Evolutionary conservation across 2,113 vertebrate species (phyloP), one percentile per base, ranked within the genome.

Genomic region (Pardalotus punctatus): DNA sequence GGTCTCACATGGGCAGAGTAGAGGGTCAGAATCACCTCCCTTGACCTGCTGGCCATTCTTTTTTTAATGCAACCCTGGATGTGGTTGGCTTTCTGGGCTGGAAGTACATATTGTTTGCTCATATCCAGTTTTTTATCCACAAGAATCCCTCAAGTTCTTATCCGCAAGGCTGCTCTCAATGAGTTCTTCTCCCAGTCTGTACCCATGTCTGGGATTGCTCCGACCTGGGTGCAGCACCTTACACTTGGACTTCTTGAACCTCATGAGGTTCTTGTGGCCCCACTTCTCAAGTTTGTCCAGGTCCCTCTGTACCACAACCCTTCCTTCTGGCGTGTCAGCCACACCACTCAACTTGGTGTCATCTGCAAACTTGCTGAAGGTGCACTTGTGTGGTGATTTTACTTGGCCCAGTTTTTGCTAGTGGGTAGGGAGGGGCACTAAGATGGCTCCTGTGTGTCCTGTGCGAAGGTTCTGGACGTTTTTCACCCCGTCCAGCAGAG

Each of bases 11-110:
- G 36, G 27, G 29, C 47, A 64, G 25, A 48, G 13, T 3, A 40
- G 35, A 40, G 17, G 9, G 25, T 3, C 17, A 57, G 50, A 57
- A 65, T 43, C 12, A 36, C 27, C 4, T 65, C 27, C 18, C 18
- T 65, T 22, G 6, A 43, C 27, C 57, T 56, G 14, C 31, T 88
- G 35, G 14, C 5, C 25, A 33, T 21, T 57, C 17, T 2, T 57
- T 14, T 56, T 48, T 71, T 42, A 50, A 35, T 31, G 25, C 11
- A 36, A 11, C 10, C 50, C 31, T 35, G 35, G 31, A 42, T 48
- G 20, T 0, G 0, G 14, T 2, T 73, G 22, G 12, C 22, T 57
- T 81, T 58, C 53, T 73, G 27, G 22, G 43, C 15, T 36, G 33
- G 22, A 51, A 51, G 23, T 33, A 4, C 8, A 23, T 12, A 9